phyloP scores from a whole-genome alignment of 2,113 vertebrate species.

The Phycodurus eques region DNA sequence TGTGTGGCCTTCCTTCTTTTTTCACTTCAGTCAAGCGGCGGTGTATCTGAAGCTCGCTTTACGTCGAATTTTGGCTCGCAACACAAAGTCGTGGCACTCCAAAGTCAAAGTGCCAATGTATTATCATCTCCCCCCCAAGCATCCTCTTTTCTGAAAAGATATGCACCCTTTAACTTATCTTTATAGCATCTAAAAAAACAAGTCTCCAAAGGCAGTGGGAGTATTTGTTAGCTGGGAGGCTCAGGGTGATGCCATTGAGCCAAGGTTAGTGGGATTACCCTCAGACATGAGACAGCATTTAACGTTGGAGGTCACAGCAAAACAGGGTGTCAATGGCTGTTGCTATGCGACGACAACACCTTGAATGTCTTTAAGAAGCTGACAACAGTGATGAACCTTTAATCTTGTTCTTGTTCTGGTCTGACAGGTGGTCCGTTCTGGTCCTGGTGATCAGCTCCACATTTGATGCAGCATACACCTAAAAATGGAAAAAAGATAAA shows the following conservation, averaged over 20 bases:
- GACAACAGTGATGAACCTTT: constrained; percentile 76
- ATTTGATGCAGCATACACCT: constrained; percentile 96
- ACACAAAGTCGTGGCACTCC: background rate
- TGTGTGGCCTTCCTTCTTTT: too few relatives aligned
- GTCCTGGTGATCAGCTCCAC: constrained; percentile 96
- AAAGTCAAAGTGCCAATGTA: background rate
- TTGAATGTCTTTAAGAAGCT: background rate
- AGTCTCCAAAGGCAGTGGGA: background rate
- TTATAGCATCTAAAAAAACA: background rate
- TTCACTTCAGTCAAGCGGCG: too few relatives aligned
- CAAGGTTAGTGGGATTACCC: constrained; percentile 35
- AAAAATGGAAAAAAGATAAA: constrained; percentile 13
- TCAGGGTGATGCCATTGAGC: constrained; percentile 20
- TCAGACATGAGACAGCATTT: constrained; percentile 4
- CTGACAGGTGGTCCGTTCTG: constrained; percentile 91
- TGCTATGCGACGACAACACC: background rate
- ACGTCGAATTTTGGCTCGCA: too few relatives aligned
- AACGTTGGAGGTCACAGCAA: constrained; percentile 1
- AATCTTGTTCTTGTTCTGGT: constrained; percentile 93
- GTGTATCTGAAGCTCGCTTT: too few relatives aligned
- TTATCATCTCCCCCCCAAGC: background rate
- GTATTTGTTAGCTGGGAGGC: constrained; percentile 2
- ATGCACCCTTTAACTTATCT: background rate
- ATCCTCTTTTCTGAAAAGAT: background rate
- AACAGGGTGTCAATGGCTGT: constrained; percentile 1